Conservation (phyloP, 2,797 vertebrate genomes). For the Spea hammondii region DNA sequence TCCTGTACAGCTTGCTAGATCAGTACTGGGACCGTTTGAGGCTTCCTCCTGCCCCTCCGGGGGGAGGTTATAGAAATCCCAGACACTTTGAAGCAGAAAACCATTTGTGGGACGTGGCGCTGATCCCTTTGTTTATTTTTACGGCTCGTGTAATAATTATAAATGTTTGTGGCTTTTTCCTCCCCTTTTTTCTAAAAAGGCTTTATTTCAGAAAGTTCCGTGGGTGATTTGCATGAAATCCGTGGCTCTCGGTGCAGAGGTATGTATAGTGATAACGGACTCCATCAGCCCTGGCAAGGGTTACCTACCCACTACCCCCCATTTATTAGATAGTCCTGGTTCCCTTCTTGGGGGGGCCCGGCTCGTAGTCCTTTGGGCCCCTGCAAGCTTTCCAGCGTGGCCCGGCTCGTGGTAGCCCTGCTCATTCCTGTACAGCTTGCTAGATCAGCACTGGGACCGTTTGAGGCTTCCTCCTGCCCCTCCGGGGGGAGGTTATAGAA, state of each 20-base stretch:
- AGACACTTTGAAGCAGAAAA: conserved; percentile 50
- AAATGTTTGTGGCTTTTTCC: no score
- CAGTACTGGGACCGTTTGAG: conserved; percentile 76
- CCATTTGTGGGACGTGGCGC: no score
- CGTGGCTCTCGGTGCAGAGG: no score
- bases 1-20: conserved; percentile 73
- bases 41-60: conserved; percentile 63
- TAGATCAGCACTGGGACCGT: conserved; percentile 71
- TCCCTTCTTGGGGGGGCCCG: not conserved
- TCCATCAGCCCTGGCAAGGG: conserved; percentile 45
- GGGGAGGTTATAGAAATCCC: conserved; percentile 76
- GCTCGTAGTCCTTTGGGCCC: not conserved
- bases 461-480: conserved; percentile 74
- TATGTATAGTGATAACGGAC: not conserved
- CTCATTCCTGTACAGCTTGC: conserved; percentile 72
- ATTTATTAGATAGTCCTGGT: no score
- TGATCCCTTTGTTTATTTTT: no score
- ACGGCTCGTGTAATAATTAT: no score
- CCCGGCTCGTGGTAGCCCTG: conserved; percentile 62
- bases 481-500: conserved; percentile 71
- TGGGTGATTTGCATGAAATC: no score
- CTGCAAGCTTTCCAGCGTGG: conserved; percentile 66
- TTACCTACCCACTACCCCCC: no score
- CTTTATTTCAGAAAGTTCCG: no score
- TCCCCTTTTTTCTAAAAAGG: no score